Percentiles rank a stretch among this genome's conserved stretches.
phyloP scores from a whole-genome alignment of 2,113 vertebrate species.

The Lophotis ruficrista region DNA sequence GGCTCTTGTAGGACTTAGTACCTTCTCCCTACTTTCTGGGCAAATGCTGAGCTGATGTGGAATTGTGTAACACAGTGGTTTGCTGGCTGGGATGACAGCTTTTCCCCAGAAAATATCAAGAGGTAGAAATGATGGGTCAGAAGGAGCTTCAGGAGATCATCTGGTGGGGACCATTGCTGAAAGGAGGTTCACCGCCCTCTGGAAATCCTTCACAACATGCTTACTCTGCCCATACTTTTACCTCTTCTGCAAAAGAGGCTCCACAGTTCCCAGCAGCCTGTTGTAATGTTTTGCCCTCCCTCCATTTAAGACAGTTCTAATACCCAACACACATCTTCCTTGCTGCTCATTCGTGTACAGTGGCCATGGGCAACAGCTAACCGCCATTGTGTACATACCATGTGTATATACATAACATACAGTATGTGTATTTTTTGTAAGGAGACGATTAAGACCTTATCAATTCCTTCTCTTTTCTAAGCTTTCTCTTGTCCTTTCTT shows the following conservation, averaged over 20 bases:
- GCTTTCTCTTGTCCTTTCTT: not conserved
- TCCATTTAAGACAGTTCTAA: not conserved
- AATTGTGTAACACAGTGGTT: not conserved
- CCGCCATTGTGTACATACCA: fast-evolving
- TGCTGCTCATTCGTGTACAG: not conserved
- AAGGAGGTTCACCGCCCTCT: not conserved
- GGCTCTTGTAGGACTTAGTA: not conserved
- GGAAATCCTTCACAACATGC: not conserved
- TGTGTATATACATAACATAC: not conserved
- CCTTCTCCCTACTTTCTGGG: not conserved
- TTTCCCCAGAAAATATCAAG: not conserved
- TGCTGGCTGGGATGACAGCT: not conserved
- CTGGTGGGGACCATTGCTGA: not conserved
- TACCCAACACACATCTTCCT: not conserved
- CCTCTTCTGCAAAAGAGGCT: not conserved
- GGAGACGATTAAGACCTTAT: not conserved
- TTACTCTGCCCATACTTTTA: not conserved
- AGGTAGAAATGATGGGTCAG: not conserved
- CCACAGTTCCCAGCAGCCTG: not conserved
- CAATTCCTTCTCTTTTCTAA: not conserved
- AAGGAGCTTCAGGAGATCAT: not conserved
- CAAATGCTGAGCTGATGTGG: not conserved
- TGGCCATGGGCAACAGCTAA: not conserved
- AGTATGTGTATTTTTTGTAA: not conserved
- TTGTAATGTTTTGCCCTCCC: not conserved